A percentile compares a stretch with the other conserved stretches of the same genome.
Conservation (phyloP, 92 coral and sea anemone species). For the Paragorgia papillata region DNA sequence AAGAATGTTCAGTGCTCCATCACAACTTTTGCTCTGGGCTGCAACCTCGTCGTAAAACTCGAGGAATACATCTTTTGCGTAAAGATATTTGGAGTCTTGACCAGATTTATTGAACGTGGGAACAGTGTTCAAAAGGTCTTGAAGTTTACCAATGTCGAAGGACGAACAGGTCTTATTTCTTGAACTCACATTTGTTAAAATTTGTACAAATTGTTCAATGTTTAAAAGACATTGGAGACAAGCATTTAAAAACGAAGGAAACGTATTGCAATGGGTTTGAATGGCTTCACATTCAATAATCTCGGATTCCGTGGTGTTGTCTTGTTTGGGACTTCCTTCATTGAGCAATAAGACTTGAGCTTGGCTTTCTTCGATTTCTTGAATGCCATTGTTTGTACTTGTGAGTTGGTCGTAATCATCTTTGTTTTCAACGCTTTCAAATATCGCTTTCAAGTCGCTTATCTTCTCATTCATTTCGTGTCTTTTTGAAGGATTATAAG, state of each 20-base stretch:
- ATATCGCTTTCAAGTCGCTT: constrained; percentile 8
- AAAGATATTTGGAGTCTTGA: background rate
- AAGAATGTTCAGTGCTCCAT: constrained; percentile 12
- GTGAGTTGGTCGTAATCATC: background rate
- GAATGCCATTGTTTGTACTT: background rate
- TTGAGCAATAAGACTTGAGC: background rate
- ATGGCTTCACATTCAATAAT: background rate
- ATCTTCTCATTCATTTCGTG: constrained; percentile 3
- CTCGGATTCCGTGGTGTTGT: background rate
- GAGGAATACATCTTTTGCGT: background rate
- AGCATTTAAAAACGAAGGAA: constrained; percentile 4
- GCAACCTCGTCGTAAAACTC: background rate
- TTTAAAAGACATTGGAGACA: constrained; percentile 24
- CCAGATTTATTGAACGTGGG: background rate
- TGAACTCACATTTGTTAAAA: background rate
- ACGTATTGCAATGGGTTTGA: background rate
- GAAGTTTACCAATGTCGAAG: background rate
- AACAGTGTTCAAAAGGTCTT: background rate
- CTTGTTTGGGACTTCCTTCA: background rate
- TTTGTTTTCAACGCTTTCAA: constrained; percentile 7
- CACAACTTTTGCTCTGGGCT: constrained; percentile 9
- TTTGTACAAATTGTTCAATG: background rate
- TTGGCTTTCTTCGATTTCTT: background rate
- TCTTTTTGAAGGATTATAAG: background rate
- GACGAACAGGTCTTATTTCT: background rate